A percentile compares a stretch with the other conserved stretches of the same genome.
phyloP scores from a whole-genome alignment of 1,140 invertebrate genomes.

The Musca domestica region DNA sequence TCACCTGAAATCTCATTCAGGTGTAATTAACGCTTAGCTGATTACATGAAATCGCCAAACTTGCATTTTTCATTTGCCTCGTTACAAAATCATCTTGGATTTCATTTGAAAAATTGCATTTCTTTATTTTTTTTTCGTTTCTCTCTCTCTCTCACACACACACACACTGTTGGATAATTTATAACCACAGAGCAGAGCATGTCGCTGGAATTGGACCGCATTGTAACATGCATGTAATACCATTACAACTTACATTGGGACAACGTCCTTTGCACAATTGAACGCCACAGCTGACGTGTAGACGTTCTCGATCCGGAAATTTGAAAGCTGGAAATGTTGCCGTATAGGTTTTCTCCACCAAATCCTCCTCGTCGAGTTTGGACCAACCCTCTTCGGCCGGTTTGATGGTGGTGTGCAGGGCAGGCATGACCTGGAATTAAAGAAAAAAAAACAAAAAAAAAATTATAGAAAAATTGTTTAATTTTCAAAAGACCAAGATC shows the following conservation, averaged over 20 bases:
- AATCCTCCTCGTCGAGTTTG: slow-evolving; percentile 50
- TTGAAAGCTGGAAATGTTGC: slow-evolving; percentile 75
- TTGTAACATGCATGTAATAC: background rate
- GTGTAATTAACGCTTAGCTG: slow-evolving; percentile 18
- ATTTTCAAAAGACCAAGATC: too few relatives aligned
- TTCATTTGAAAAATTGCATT: slow-evolving; percentile 1
- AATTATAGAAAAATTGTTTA: too few relatives aligned
- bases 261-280: slow-evolving; percentile 68
- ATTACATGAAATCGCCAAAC: background rate
- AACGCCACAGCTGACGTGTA: slow-evolving; percentile 68
- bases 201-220: background rate
- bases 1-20: too few relatives aligned
- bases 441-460: slow-evolving; percentile 1
- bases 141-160: too few relatives aligned
- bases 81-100: background rate
- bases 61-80: slow-evolving; percentile 23
- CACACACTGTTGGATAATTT: background rate
- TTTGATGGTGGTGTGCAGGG: slow-evolving; percentile 38
- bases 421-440: slow-evolving; percentile 47
- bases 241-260: slow-evolving; percentile 55
- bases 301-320: slow-evolving; percentile 71
- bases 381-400: slow-evolving; percentile 53
- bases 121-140: background rate
- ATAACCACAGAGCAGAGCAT: background rate
- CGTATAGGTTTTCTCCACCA: slow-evolving; percentile 52